Percentiles rank a stretch among this genome's conserved stretches.
Evolutionary conservation across 2,797 vertebrate species (phyloP).

Genomic region (Sebastes itinus): DNA sequence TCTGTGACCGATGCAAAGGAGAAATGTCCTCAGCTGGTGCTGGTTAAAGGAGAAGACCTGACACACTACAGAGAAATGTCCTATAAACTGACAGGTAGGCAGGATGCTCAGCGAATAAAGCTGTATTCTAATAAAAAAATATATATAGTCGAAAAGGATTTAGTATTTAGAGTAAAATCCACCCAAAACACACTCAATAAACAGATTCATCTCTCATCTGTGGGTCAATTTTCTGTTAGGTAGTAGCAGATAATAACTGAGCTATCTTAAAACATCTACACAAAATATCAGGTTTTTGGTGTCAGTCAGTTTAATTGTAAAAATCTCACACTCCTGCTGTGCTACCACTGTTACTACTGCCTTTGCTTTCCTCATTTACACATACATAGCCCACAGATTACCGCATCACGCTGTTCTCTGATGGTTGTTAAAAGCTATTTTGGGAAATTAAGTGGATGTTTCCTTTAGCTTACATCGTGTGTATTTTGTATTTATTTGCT

Average conservation of each 20-base stretch:
- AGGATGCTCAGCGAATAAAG: not conserved
- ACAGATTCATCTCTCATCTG: not conserved
- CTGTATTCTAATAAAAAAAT: not conserved
- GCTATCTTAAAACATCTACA: not conserved
- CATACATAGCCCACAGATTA: not conserved
- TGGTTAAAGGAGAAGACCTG: constrained; percentile 94
- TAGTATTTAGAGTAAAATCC: not conserved
- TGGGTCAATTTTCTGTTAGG: not conserved
- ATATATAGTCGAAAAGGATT: not conserved
- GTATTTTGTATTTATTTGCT: not conserved
- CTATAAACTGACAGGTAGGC: constrained; percentile 91
- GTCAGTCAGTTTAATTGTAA: not conserved
- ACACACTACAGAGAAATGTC: constrained; percentile 91
- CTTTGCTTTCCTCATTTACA: not conserved
- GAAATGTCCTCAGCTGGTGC: constrained; percentile 88
- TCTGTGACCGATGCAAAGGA: constrained; percentile 84
- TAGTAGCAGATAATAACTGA: not conserved
- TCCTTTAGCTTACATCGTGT: not conserved
- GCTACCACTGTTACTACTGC: not conserved
- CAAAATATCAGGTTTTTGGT: not conserved
- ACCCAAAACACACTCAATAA: not conserved
- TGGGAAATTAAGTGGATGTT: not conserved
- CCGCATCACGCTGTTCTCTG: not conserved
- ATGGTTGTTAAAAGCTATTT: not conserved
- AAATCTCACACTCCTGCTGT: not conserved